Base-by-base conservation (phyloP, 2,888 invertebrate species). In the Nowickia ferox region DNA sequence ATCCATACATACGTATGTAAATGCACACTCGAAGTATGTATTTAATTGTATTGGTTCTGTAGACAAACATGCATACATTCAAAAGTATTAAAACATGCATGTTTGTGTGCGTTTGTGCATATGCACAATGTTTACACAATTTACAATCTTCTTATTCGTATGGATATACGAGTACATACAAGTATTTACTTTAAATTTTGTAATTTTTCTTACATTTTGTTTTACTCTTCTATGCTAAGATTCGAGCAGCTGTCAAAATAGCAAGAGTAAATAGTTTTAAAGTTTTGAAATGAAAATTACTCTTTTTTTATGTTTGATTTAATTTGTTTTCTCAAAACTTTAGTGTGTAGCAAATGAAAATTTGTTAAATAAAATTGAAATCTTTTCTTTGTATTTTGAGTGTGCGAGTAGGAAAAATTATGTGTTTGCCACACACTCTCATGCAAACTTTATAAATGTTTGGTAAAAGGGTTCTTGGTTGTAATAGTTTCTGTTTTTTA, bases 171-270 rank as follows among this genome's bases (percentile, higher is more conserved):
- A 9, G 9, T 57, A n/a, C 53, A 44, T 55, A 53, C 17, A 79
- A 83, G 61, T 76, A 72, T 79, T 83, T 86, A 79, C 71, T 79
- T 83, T 65, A 82, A 78, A 75, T 86, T 83, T 86, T 86, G 78
- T 86, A 75, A 85, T 85, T 63, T 30, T 63, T 72, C 22, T 30
- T 44, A 30, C 4, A 13, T 57, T 69, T 15, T 71, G 15, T 63
- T 57, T 68, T 59, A 51, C 65, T 76, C 2, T 79, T 59, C 38
- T 55, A 53, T 82, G 71, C 40, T 40, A 63, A 66, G 65, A 72
- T 61, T 76, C 48, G 53, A 86, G 69, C 86, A 86, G 83, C 86
- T 86, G 86, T 79, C 83, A 86, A 86, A 86, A 86, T 76, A 86
- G 63, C 82, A 65, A 86, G 82, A 86, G 79, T 61, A 86, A 83